A percentile compares a stretch with the other conserved stretches of the same genome.
phyloP scores from a whole-genome alignment of 37 sponge, comb jelly and placozoan genomes.

The Crambe crambe region DNA sequence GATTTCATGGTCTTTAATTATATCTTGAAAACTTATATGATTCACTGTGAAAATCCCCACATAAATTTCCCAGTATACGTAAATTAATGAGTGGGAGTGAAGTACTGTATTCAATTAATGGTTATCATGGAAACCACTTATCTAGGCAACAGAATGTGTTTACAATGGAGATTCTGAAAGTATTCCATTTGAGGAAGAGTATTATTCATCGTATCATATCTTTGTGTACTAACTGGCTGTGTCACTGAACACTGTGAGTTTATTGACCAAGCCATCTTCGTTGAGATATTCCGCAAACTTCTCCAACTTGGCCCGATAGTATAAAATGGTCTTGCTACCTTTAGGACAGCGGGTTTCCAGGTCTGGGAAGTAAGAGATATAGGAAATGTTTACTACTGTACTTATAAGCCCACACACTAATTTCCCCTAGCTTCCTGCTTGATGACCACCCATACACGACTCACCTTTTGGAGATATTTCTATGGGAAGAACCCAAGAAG shows the following conservation, averaged over 20 bases:
- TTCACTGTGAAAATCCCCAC: too few species aligned
- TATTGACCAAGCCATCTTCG: conserved; percentile 82
- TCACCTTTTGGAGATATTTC: conserved; percentile 68
- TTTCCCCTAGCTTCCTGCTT: too few species aligned
- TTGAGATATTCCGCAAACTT: conserved; percentile 94
- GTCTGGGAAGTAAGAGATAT: too few species aligned
- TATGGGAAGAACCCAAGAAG: conserved; percentile 84
- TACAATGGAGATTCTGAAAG: background rate
- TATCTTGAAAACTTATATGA: too few species aligned
- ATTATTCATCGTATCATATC: background rate
- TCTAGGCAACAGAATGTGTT: background rate
- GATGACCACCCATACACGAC: too few species aligned
- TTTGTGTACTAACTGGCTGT: conserved; percentile 49
- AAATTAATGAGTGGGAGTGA: too few species aligned
- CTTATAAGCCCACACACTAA: too few species aligned
- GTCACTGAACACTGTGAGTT: conserved; percentile 77
- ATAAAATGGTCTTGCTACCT: conserved; percentile 86
- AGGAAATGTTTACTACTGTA: too few species aligned
- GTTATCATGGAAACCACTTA: too few species aligned
- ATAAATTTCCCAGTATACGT: too few species aligned
- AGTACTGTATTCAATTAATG: too few species aligned
- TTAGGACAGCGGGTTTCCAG: conserved; percentile 85
- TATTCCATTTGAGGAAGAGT: background rate
- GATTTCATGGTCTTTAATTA: too few species aligned
- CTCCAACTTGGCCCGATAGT: conserved; percentile 89